Evolutionary conservation across 92 coral and sea anemone genomes (phyloP).

Genomic region (Epizoanthus rinbou): DNA sequence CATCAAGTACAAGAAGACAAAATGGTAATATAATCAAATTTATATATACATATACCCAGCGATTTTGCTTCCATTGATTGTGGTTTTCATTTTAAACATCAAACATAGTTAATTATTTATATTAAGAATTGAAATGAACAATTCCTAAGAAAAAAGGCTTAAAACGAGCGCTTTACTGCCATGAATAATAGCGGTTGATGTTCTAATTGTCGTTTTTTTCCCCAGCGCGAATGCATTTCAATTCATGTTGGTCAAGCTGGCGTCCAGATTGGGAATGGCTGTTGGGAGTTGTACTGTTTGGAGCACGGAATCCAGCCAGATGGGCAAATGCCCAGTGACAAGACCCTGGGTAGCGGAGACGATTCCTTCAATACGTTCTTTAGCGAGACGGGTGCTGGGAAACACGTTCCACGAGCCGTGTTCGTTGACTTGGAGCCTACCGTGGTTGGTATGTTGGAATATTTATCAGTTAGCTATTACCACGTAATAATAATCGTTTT

Average conservation of each 20-base stretch:
- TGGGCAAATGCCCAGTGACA: slow-evolving; percentile 88
- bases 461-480: too few species aligned
- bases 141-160: too few species aligned
- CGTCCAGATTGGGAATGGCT: slow-evolving; percentile 86
- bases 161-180: too few species aligned
- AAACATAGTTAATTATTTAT: too few species aligned
- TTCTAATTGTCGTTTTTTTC: not conserved
- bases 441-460: slow-evolving; percentile 39
- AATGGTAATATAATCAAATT: too few species aligned
- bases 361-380: slow-evolving; percentile 51
- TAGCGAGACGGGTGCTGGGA: slow-evolving; percentile 66
- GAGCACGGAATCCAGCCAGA: slow-evolving; percentile 94
- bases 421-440: slow-evolving; percentile 76
- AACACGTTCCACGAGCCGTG: slow-evolving; percentile 78
- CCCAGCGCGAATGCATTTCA: slow-evolving; percentile 93
- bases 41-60: too few species aligned
- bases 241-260: slow-evolving; percentile 91
- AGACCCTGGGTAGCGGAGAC: slow-evolving; percentile 71
- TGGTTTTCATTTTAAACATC: too few species aligned
- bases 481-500: too few species aligned
- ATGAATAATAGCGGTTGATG: too few species aligned
- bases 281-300: slow-evolving; percentile 93
- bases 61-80: too few species aligned
- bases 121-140: too few species aligned
- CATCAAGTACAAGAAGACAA: too few species aligned